Percentiles rank a stretch among this genome's conserved stretches.
These are phyloP conservation scores for Pollenia griseotomentosa DNA, from an alignment of 2,888 invertebrate species.

Conservation along the genomic window DNA sequence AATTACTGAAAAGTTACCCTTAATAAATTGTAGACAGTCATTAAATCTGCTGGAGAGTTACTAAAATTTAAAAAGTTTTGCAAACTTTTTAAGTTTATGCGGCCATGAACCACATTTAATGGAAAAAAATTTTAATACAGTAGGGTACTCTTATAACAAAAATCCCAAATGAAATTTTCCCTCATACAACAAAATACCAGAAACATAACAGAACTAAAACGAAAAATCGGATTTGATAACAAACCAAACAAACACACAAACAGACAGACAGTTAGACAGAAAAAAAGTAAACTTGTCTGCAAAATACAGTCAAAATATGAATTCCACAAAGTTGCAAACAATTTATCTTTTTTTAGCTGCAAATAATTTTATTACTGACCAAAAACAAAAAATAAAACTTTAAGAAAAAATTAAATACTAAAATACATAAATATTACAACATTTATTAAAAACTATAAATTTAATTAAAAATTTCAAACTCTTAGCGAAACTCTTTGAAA, in stretches of 20 bases:
- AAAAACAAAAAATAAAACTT: constrained; percentile 17
- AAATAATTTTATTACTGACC: constrained; percentile 56
- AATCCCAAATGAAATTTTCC: not conserved
- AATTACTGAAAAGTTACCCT: too few relatives aligned
- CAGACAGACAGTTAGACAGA: not conserved
- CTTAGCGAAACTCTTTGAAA: constrained; percentile 51
- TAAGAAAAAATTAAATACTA: constrained; percentile 13
- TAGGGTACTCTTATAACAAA: not conserved
- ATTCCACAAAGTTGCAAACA: constrained; percentile 49
- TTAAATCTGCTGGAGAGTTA: too few relatives aligned
- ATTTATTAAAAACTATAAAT: constrained; percentile 72
- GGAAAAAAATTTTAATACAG: not conserved
- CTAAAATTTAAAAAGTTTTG: too few relatives aligned
- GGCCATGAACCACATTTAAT: too few relatives aligned
- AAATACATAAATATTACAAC: constrained; percentile 67
- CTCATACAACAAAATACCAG: not conserved
- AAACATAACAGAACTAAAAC: constrained; percentile 22
- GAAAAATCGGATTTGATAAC: constrained; percentile 21
- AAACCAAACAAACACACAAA: not conserved
- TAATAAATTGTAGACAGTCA: too few relatives aligned
- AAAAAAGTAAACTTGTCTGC: constrained; percentile 39
- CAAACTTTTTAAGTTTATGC: too few relatives aligned
- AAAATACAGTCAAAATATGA: constrained; percentile 60
- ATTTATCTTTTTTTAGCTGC: constrained; percentile 35
- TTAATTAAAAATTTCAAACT: constrained; percentile 68